Base-by-base conservation (phyloP, 2,113 vertebrate species). In the Microtus ochrogaster region DNA sequence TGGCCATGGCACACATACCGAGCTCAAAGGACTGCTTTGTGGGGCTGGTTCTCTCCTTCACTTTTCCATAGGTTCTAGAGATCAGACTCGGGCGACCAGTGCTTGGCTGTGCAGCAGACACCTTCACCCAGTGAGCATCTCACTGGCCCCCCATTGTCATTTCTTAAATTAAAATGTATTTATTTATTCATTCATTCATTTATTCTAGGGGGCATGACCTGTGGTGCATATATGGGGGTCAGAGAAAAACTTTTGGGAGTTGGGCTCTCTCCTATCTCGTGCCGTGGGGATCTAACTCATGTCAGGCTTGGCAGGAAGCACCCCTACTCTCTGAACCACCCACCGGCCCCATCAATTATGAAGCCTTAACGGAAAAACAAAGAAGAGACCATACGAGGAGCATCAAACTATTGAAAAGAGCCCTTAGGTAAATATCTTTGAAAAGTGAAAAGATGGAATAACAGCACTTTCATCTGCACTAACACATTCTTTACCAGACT, bases 321-420 rank as follows among this genome's bases (percentile, higher is more conserved):
- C 21, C 66, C 52, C n/a, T 12, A 52, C 7, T 47, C 11, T 26
- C 52, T 58, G 52, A 58, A 33, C 52, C 49, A 81, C 36, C 49
- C 49, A 36, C 30, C n/a, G 41, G 7, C 2, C 66, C 44, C 7
- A 52, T 92, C 61, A 81, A 84, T 88, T 94, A 76, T 77, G 39
- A 96, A 83, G 66, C 36, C 89, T 63, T 96, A 41, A 89, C 11
- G 28, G 39, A 9, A 89, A 82, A 55, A 47, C 9, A 93, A 81
- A 36, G 63, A 94, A 79, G 9, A 93, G 66, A 77, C 52, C 78
- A 79, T 14, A 12, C 36, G 63, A 52, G 26, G 44, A 94, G 55
- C 30, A 26, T 68, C 10, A 26, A 49, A 4, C 77, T 89, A 88
- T 58, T 41, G n/a, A 85, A 61, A 88, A 5, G 3, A 58, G 24